Evolutionary conservation across 2,797 vertebrate species (phyloP).

Genomic region (Hirundo rustica): DNA sequence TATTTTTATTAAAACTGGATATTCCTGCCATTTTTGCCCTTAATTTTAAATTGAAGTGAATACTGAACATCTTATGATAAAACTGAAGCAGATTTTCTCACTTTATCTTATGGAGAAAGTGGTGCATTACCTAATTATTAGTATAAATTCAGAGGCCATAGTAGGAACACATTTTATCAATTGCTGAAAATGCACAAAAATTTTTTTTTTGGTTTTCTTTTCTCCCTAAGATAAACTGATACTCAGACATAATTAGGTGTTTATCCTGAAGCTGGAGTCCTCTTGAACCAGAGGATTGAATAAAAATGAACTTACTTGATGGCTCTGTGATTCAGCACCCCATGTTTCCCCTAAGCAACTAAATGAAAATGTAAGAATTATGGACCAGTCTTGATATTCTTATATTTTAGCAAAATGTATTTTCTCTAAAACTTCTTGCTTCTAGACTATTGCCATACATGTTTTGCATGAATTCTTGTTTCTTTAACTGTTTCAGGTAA

Average conservation of each 20-base stretch:
- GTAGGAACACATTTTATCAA: not conserved
- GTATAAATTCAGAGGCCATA: not conserved
- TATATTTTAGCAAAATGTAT: not conserved
- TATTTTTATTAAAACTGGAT: not conserved
- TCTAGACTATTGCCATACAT: not conserved
- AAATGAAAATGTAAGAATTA: not conserved
- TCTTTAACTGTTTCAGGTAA: constrained; percentile 80
- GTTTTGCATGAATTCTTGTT: constrained; percentile 6
- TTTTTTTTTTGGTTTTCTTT: not conserved
- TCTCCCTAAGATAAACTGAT: not conserved
- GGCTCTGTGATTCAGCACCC: not conserved
- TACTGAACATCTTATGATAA: not conserved
- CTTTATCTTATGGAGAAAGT: not conserved
- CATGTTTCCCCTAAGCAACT: not conserved
- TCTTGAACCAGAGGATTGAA: not conserved
- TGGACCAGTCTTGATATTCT: not conserved
- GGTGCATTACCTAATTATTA: not conserved
- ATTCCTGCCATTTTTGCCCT: not conserved
- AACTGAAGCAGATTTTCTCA: not conserved
- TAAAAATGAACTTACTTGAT: not conserved
- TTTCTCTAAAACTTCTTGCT: not conserved
- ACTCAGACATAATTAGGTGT: not conserved
- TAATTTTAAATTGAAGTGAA: not conserved
- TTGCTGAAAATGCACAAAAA: not conserved
- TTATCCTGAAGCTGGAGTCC: not conserved